A percentile compares a stretch with the other conserved stretches of the same genome.
These are phyloP conservation scores for Pandion haliaetus DNA, from an alignment of 2,113 vertebrate species.

Conservation along the genomic window DNA sequence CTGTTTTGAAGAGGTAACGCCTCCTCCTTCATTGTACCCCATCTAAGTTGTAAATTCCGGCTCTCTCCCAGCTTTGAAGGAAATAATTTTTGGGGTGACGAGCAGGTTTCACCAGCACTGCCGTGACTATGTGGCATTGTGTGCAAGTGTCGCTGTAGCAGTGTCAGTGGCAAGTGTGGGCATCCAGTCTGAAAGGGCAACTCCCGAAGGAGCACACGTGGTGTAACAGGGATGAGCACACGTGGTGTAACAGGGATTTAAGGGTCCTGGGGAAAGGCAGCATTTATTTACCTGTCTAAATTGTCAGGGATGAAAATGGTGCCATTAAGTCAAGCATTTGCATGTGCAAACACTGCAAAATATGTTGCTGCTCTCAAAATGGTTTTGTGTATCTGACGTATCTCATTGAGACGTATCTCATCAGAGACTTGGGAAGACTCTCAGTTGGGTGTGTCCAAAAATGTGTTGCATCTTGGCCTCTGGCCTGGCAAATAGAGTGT, in stretches of 20 bases:
- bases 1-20: neutral
- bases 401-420: neutral
- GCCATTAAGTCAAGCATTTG: neutral
- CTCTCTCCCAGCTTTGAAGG: neutral
- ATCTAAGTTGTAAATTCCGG: neutral
- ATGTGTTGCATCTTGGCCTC: neutral
- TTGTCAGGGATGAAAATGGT: neutral
- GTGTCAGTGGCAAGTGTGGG: neutral
- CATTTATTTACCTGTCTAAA: neutral
- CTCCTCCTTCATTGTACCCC: neutral
- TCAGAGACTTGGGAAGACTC: neutral
- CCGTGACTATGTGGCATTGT: neutral
- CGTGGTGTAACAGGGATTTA: neutral
- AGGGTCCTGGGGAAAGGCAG: neutral
- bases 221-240: neutral
- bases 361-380: neutral
- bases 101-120: neutral
- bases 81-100: neutral
- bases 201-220: neutral
- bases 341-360: neutral
- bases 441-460: neutral
- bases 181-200: neutral
- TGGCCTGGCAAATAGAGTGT: neutral
- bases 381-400: neutral
- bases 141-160: neutral